A percentile compares a stretch with the other conserved stretches of the same genome.
Conservation (phyloP, 2,113 vertebrate species). For the Oncorhynchus gorbuscha region DNA sequence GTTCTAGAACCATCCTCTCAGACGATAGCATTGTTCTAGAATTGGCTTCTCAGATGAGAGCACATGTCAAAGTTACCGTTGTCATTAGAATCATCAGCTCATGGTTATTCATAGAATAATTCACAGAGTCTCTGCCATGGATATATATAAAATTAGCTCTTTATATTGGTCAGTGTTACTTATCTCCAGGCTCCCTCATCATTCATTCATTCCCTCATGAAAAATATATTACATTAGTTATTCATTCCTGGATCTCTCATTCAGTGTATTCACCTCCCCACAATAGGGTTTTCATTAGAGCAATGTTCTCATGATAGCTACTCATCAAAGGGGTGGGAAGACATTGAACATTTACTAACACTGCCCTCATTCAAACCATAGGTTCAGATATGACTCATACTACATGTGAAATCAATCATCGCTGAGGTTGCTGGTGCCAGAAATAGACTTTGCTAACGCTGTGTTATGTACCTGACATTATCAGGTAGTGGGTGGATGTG, state of each 20-base stretch:
- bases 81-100: constrained; percentile 17
- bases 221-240: constrained; percentile 52
- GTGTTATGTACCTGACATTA: not conserved
- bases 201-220: constrained; percentile 51
- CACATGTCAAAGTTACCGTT: not conserved
- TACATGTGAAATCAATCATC: not conserved
- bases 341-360: not conserved
- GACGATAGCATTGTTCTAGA: not conserved
- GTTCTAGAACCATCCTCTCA: not conserved
- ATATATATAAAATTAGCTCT: constrained; percentile 48
- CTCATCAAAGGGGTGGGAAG: not conserved
- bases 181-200: constrained; percentile 35
- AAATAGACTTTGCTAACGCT: not conserved
- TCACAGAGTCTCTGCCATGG: constrained; percentile 38
- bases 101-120: constrained; percentile 52
- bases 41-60: not conserved
- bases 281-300: constrained; percentile 50
- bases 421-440: not conserved
- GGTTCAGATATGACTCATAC: constrained; percentile 1
- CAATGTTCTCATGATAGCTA: not conserved
- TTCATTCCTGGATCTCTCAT: constrained; percentile 45
- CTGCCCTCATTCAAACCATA: constrained; percentile 21
- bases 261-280: constrained; percentile 1
- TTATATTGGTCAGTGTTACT: constrained; percentile 49
- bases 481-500: not conserved